phyloP scores from a whole-genome alignment of 2,888 invertebrate genomes.

The Zootermopsis nevadensis region DNA sequence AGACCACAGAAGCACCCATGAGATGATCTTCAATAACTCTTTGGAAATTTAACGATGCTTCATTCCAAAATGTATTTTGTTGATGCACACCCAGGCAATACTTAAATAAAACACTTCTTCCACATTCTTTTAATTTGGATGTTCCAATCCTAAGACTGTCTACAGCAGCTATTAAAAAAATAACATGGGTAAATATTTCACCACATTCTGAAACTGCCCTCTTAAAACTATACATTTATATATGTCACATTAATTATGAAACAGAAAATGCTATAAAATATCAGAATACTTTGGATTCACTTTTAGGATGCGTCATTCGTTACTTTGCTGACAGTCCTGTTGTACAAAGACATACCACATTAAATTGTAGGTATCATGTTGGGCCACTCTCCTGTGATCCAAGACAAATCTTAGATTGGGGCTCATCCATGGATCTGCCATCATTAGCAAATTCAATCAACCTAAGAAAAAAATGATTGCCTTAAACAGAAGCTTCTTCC shows the following conservation, averaged over 20 bases:
- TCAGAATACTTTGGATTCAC: constrained; percentile 12
- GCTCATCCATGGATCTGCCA: constrained; percentile 29
- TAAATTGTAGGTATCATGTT: constrained; percentile 2
- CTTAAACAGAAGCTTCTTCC: background rate
- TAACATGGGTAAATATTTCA: background rate
- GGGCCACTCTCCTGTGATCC: constrained; percentile 16
- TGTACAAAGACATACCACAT: constrained; percentile 14
- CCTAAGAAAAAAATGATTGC: constrained; percentile 35
- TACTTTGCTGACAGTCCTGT: constrained; percentile 6
- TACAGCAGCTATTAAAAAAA: background rate
- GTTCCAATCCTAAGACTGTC: background rate
- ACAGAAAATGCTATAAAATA: background rate
- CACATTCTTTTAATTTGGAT: background rate
- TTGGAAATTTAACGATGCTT: too few species aligned
- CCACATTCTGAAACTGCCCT: background rate
- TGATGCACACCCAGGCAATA: too few species aligned
- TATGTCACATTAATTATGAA: background rate
- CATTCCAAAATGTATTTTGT: too few species aligned
- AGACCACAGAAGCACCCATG: too few species aligned
- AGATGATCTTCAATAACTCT: too few species aligned
- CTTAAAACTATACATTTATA: background rate
- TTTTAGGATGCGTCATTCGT: constrained; percentile 2
- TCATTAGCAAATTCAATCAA: constrained; percentile 37
- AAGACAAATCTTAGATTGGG: constrained; percentile 24
- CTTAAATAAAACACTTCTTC: too few species aligned